These are phyloP conservation scores for Macrotrachela quadricornifera DNA, from an alignment of 1,140 invertebrate genomes.

Conservation along the genomic window DNA sequence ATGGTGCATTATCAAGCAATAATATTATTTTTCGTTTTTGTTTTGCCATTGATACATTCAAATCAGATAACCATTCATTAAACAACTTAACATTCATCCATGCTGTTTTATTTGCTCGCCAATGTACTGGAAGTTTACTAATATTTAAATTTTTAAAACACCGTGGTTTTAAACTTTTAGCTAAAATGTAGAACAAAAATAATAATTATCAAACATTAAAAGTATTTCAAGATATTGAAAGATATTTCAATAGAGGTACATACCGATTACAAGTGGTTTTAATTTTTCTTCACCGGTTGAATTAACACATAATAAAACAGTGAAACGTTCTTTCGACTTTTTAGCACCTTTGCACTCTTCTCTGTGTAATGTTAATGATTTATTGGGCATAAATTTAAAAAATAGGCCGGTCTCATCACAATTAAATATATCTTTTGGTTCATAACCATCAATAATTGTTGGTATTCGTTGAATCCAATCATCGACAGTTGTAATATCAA, in stretches of 20 bases:
- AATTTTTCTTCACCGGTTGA: slow-evolving; percentile 9
- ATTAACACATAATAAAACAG: slow-evolving; percentile 7
- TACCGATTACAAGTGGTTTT: slow-evolving; percentile 10
- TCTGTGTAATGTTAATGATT: slow-evolving; percentile 7
- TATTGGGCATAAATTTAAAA: slow-evolving; percentile 7
- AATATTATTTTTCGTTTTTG: slow-evolving; percentile 6
- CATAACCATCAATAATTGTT: slow-evolving; percentile 15
- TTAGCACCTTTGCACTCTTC: slow-evolving; percentile 3
- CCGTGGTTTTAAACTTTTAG: too few relatives aligned
- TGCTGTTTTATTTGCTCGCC: slow-evolving; percentile 10
- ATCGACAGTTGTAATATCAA: too few relatives aligned
- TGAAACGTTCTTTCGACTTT: slow-evolving; percentile 5
- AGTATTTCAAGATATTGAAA: too few relatives aligned
- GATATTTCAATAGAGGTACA: too few relatives aligned
- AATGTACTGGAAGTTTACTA: background rate
- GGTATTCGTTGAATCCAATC: too few relatives aligned
- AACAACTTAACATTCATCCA: slow-evolving; percentile 11
- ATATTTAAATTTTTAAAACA: background rate
- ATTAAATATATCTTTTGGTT: slow-evolving; percentile 17
- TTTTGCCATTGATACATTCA: slow-evolving; percentile 3
- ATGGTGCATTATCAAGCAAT: slow-evolving; percentile 10
- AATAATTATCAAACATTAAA: too few relatives aligned
- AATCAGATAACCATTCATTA: slow-evolving; percentile 9
- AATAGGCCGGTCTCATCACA: slow-evolving; percentile 11
- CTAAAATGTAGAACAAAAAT: too few relatives aligned